Conservation (phyloP, 2,888 invertebrate species). For the Synanthedon formicaeformis region DNA sequence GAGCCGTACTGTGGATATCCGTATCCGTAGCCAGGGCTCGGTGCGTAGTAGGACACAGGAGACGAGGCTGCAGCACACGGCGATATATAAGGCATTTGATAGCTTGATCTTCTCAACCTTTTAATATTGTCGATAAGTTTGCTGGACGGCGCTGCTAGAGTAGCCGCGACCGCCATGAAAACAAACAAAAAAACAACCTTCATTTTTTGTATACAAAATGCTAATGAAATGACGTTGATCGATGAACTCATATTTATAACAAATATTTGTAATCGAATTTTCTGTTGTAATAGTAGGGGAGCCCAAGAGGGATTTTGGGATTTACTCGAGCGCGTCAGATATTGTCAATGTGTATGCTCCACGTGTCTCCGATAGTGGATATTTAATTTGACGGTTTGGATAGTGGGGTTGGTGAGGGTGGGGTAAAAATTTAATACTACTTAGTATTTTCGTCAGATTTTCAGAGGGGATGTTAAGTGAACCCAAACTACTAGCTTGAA, state of each 20-base stretch:
- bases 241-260: conserved; percentile 41
- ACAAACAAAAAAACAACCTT: conserved; percentile 25
- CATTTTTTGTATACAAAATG: conserved; percentile 25
- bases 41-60: conserved; percentile 7
- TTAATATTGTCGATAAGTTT: conserved; percentile 20
- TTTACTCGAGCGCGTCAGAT: no score
- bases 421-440: no score
- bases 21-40: conserved; percentile 16
- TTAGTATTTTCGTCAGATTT: no score
- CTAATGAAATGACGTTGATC: neutral
- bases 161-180: conserved; percentile 17
- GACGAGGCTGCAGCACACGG: conserved; percentile 36
- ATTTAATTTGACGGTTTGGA: no score
- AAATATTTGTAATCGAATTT: conserved; percentile 22
- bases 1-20: conserved; percentile 9
- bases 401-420: no score
- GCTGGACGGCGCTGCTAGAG: conserved; percentile 22
- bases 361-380: no score
- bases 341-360: no score
- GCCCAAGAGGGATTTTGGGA: no score
- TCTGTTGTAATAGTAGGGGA: conserved; percentile 8
- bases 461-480: no score
- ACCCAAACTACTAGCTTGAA: no score
- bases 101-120: conserved; percentile 2
- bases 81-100: conserved; percentile 14